Evolutionary conservation across 2,888 invertebrate species (phyloP).

Genomic region (Ernsta delagoae): DNA sequence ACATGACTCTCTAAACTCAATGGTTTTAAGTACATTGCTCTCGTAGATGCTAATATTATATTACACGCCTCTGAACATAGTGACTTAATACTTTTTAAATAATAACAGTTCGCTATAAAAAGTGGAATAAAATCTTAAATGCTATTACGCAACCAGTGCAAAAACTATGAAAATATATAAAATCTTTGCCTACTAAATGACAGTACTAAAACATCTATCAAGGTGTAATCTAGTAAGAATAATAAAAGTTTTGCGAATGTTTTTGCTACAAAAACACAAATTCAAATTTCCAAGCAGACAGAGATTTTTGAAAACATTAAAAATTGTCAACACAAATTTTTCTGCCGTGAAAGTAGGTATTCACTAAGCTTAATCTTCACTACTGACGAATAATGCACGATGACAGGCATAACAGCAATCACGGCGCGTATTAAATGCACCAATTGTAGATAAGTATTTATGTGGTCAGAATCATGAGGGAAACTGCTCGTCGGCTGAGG

Average conservation of each 20-base stretch:
- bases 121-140: slow-evolving; percentile 5
- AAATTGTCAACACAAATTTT: slow-evolving; percentile 9
- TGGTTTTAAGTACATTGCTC: slow-evolving; percentile 30
- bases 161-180: slow-evolving; percentile 8
- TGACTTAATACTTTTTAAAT: slow-evolving; percentile 8
- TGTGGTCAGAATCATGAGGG: slow-evolving; percentile 37
- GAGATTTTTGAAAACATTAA: slow-evolving; percentile 3
- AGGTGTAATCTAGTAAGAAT: slow-evolving; percentile 7
- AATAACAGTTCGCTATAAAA: slow-evolving; percentile 6
- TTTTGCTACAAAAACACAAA: neutral
- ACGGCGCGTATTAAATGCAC: slow-evolving; percentile 53
- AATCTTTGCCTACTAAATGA: neutral
- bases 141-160: slow-evolving; percentile 12
- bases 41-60: neutral
- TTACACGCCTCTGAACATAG: neutral
- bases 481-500: slow-evolving; percentile 23
- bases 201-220: neutral
- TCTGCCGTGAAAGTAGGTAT: slow-evolving; percentile 54
- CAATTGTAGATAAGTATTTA: slow-evolving; percentile 59
- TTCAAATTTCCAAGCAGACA: neutral
- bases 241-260: neutral
- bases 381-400: slow-evolving; percentile 52
- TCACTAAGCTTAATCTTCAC: slow-evolving; percentile 46
- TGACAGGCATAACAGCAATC: slow-evolving; percentile 42
- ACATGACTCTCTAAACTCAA: slow-evolving; percentile 30